These are phyloP conservation scores for Tetrao urogallus DNA, from an alignment of 2,113 vertebrate genomes.

Conservation along the genomic window DNA sequence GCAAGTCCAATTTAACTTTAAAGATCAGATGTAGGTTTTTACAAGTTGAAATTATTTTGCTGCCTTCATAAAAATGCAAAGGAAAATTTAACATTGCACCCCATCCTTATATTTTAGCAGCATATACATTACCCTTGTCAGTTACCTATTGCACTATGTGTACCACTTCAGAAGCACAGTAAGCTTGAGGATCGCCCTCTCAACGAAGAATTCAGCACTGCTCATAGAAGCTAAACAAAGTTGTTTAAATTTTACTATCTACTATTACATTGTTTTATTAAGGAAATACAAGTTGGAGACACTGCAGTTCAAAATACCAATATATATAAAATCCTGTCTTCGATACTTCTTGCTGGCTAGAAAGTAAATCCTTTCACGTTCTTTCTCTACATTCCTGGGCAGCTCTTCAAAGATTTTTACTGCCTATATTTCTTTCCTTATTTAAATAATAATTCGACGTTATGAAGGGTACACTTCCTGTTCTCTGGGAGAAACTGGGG, in stretches of 20 bases:
- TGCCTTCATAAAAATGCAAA: constrained; percentile 22
- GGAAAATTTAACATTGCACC: background rate
- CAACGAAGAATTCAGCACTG: background rate
- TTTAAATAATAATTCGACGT: background rate
- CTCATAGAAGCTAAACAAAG: background rate
- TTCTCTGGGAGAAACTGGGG: background rate
- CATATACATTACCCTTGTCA: constrained; percentile 9
- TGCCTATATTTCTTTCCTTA: background rate
- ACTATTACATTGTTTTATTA: background rate
- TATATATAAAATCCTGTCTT: background rate
- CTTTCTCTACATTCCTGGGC: background rate
- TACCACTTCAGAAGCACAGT: constrained; percentile 27
- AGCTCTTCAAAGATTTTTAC: background rate
- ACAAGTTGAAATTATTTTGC: constrained; percentile 6
- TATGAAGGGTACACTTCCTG: background rate
- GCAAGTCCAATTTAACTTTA: constrained; percentile 16
- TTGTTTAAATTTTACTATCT: constrained; percentile 11
- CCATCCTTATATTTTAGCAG: background rate
- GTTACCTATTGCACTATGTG: background rate
- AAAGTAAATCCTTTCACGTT: background rate
- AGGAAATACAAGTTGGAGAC: background rate
- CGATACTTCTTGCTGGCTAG: background rate
- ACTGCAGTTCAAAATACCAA: background rate
- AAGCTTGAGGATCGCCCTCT: constrained; percentile 39
- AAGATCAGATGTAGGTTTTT: constrained; percentile 15